Conservation (phyloP, 35 echinoderm and acorn worm species). For the Apostichopus japonicus region DNA sequence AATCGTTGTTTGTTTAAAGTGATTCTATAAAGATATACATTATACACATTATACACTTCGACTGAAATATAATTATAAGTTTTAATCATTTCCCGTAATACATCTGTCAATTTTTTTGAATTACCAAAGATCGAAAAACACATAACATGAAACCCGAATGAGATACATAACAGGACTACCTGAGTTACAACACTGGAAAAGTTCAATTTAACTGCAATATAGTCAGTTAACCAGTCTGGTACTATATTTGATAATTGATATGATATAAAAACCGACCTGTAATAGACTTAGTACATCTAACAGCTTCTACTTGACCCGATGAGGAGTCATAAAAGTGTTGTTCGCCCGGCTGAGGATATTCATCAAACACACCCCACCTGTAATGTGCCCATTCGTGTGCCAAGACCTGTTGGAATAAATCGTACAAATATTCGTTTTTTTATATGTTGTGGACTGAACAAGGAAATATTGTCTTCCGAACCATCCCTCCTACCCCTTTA, state of each 20-base stretch:
- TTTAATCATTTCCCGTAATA: too few relatives aligned
- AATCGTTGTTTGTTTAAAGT: too few relatives aligned
- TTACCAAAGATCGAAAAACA: too few relatives aligned
- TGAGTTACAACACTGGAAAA: not conserved
- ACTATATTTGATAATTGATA: not conserved
- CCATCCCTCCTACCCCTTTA: too few relatives aligned
- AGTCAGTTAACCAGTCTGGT: not conserved
- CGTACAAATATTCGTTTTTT: not conserved
- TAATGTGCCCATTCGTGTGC: conserved; percentile 88
- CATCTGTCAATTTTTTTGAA: too few relatives aligned
- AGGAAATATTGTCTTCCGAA: too few relatives aligned
- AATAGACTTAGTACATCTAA: conserved; percentile 64
- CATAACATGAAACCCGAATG: too few relatives aligned
- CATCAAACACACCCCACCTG: conserved; percentile 82
- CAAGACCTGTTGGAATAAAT: conserved; percentile 13
- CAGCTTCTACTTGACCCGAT: conserved; percentile 65
- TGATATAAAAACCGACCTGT: conserved; percentile 38
- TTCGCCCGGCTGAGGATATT: conserved; percentile 48
- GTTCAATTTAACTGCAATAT: not conserved
- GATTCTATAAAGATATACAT: too few relatives aligned
- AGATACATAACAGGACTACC: not conserved
- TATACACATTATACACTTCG: too few relatives aligned
- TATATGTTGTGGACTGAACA: not conserved
- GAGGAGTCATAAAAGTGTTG: conserved; percentile 60
- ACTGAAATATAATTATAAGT: too few relatives aligned